Evolutionary conservation across 1,140 invertebrate genomes (phyloP).

Genomic region (Euura saliciscinereae): DNA sequence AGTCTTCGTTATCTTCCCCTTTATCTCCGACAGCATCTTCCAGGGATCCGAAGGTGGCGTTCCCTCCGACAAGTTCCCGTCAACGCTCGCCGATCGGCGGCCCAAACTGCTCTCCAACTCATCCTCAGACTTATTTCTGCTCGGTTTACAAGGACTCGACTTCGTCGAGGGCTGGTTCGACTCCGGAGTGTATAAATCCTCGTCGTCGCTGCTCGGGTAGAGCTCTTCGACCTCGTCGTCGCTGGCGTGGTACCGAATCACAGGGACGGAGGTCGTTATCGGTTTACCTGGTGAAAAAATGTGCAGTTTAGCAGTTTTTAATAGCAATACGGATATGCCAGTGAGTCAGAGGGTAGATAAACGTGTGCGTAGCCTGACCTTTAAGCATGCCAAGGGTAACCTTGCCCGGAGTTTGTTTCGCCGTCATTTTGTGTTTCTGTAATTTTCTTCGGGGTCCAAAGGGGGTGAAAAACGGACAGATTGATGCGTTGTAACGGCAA

Average conservation of each 20-base stretch:
- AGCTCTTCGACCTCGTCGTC: conserved; percentile 74
- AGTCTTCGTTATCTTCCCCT: conserved; percentile 69
- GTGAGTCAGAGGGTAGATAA: neutral
- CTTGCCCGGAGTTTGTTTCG: conserved; percentile 49
- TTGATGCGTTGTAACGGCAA: too few species aligned
- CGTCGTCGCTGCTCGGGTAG: conserved; percentile 65
- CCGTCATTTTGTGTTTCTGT: conserved; percentile 38
- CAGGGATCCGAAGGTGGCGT: conserved; percentile 61
- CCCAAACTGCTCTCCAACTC: conserved; percentile 45
- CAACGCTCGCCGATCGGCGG: conserved; percentile 56
- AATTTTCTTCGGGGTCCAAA: too few species aligned
- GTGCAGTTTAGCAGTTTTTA: neutral
- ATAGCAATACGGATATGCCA: neutral
- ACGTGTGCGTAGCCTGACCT: conserved; percentile 35
- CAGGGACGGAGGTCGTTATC: conserved; percentile 67
- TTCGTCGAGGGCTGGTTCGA: conserved; percentile 48
- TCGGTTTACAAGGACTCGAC: conserved; percentile 39
- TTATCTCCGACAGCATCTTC: conserved; percentile 63
- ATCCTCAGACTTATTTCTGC: conserved; percentile 36
- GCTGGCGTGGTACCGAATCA: conserved; percentile 73
- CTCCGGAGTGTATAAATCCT: conserved; percentile 61
- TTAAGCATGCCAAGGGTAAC: conserved; percentile 54
- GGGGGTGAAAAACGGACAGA: too few species aligned
- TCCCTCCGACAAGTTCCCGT: conserved; percentile 52
- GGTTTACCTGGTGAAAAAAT: conserved; percentile 65